Evolutionary conservation across 2,113 vertebrate species (phyloP), one percentile per base, ranked within the genome.

Genomic region (Rousettus leschenaultii): DNA sequence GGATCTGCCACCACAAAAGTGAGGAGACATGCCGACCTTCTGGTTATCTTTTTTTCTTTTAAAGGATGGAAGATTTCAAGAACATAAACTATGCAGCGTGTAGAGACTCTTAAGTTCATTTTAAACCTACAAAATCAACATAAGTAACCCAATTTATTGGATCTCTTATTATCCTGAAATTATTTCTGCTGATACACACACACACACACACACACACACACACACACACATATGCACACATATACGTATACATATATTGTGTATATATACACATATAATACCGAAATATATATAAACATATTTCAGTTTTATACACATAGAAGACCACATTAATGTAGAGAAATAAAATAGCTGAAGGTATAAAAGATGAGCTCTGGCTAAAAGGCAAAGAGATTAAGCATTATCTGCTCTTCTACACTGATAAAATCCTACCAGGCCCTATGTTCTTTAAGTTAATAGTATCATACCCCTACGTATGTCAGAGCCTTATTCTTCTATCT

Each of bases 31-130:
- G 0, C 3, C 30, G 53, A 65, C 55, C 24, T 83, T 85, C 40
- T 59, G 74, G 5, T 43, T 12, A 35, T 28, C 12, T 9, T 45
- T 73, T 18, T 21, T 21, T 61, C 51, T 22, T 45, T 45, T 43
- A 13, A 57, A 97, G 80, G 40, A 94, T 51, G 40, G 26, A 94
- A 89, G 82, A 84, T 35, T 86, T 84, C 26, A 86, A 86, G 33
- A 83, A 71, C 22, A 96, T 97, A 63, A 91, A 24, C 24, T 77
- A 55, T 12, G 13, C 68, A 43, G 21, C 53, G 57, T n/a, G 45
- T 6, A 90, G 21, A 78, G 28, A 12, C 16, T 53, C 35, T 61
- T 75, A 55, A 74, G 48, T 45, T 40, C 19, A 66, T 51, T 40
- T 75, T 77, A 21, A 96, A 98, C 87, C 7, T 70, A 30, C 26